Evolutionary conservation across 2,888 invertebrate species (phyloP).

Genomic region (Monochamus alternatus): DNA sequence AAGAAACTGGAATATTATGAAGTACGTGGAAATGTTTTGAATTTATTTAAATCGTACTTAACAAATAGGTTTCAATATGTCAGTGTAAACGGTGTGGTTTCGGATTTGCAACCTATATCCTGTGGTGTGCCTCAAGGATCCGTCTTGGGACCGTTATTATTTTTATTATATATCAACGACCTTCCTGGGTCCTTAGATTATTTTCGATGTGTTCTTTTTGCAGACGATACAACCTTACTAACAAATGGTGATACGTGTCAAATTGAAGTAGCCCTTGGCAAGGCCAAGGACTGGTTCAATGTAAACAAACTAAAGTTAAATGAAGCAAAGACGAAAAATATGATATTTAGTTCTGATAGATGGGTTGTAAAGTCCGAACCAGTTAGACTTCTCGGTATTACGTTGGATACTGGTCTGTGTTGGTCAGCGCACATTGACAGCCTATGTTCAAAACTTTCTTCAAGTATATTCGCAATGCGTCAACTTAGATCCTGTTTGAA

Average conservation of each 20-base stretch:
- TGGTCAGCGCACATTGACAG: neutral
- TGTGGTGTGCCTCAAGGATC: neutral
- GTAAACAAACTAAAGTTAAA: neutral
- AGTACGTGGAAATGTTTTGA: neutral
- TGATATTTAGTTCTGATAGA: neutral
- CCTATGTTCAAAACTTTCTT: neutral
- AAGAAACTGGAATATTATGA: neutral
- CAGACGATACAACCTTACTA: neutral
- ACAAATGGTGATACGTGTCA: neutral
- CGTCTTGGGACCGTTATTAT: neutral
- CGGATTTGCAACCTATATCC: neutral
- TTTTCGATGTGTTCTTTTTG: neutral
- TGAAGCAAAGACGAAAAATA: neutral
- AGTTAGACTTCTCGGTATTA: neutral
- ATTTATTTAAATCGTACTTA: neutral
- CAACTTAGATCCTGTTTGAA: neutral
- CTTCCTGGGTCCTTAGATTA: neutral
- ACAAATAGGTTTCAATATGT: neutral
- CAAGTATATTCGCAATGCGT: neutral
- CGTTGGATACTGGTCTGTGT: neutral
- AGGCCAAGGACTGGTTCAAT: neutral
- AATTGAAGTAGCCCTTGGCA: neutral
- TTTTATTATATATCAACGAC: neutral
- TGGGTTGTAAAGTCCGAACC: neutral
- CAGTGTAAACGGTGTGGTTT: neutral